Base-by-base conservation (phyloP, 2,113 vertebrate species). In the Thunnus thynnus region DNA sequence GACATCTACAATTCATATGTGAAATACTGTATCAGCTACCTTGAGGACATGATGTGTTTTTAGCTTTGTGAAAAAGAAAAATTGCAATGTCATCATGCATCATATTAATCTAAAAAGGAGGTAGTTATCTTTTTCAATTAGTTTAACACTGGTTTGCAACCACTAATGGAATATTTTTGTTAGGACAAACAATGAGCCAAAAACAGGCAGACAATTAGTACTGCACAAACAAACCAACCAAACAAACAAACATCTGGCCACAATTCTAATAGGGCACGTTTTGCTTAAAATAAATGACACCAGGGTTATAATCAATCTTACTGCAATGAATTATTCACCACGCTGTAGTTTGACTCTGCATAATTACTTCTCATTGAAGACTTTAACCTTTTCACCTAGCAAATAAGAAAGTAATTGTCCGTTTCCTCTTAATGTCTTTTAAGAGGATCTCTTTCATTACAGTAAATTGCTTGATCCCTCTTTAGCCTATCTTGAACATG, bases 351-450 rank as follows among this genome's bases (percentile, higher is more conserved):
- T 71, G 67, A 72, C 63, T 82, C 69, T 64, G n/a, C 65, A 62
- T 85, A 74, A 83, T 91, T 69, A 84, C 75, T 66, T 86, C 44
- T 78, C 64, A 72, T 18, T 83, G 58, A 83, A 83, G 72, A 76
- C 80, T 86, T 84, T 70, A 83, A 91, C 78, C 80, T 88, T 87
- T 88, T 88, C 62, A 90, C 66, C 72, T 47, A 55, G 56, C 71
- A 85, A 81, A 83, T 78, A 79, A 6, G 47, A 67, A 78, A 77
- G 56, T 82, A 87, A 87, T 87, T 72, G 83, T 25, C 76, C 2
- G 5, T 76, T 88, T 82, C 61, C 56, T 79, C 30, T 46, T 60
- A 79, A 86, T 52, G 55, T 73, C 50, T 84, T 87, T 58, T 46
- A 66, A 81, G 63, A 83, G 58, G 63, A 55, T 88, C 22, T 55